Percentiles rank a stretch among this genome's conserved stretches.
Conservation (phyloP, 2,113 vertebrate species). For the Cyrtonyx montezumae region DNA sequence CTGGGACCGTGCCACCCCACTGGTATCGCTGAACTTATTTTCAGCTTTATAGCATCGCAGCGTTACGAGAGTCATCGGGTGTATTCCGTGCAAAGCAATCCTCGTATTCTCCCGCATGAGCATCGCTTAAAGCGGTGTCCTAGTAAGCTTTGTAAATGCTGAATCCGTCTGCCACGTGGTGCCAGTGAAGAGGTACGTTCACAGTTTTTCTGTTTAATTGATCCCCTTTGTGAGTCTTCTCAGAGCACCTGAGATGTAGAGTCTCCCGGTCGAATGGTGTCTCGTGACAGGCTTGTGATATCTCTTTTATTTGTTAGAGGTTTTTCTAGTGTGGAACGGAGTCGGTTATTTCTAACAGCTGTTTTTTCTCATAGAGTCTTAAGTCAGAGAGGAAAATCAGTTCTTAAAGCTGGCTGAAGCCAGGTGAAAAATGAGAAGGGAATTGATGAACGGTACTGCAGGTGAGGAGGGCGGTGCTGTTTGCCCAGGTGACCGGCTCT, state of each 20-base stretch:
- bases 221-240: not conserved
- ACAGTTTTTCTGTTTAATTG: not conserved
- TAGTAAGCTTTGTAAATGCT: not conserved
- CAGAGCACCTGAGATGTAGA: not conserved
- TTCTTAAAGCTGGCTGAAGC: not conserved
- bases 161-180: not conserved
- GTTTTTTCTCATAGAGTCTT: fast-evolving
- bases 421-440: not conserved
- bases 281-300: not conserved
- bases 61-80: not conserved
- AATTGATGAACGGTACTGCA: not conserved
- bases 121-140: not conserved
- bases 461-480: not conserved
- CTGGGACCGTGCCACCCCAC: no score
- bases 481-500: not conserved
- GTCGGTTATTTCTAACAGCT: not conserved
- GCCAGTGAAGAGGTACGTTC: not conserved
- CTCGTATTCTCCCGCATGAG: not conserved
- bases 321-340: not conserved
- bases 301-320: not conserved
- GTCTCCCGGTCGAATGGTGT: not conserved
- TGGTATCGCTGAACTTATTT: no score
- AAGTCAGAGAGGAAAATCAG: not conserved
- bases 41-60: no score
- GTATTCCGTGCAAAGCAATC: not conserved